These are phyloP conservation scores for Xiphorhynchus erythropygius DNA, from an alignment of 2,797 vertebrate genomes.

Conservation along the genomic window DNA sequence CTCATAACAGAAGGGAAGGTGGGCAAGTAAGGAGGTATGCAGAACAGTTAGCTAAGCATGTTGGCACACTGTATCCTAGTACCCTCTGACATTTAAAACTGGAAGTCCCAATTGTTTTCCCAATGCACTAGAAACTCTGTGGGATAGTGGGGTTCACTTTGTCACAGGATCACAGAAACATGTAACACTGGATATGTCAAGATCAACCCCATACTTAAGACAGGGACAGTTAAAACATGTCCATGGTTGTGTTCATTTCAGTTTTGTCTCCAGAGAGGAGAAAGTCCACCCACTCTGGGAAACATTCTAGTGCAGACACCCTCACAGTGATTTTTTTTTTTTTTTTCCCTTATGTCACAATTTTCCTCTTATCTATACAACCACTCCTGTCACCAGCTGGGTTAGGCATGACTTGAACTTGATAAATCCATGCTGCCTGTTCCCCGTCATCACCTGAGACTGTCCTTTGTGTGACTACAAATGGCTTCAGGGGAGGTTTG, in stretches of 20 bases:
- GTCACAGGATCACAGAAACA: background rate
- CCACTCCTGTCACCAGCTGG: background rate
- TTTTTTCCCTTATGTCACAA: background rate
- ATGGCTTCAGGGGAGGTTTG: background rate
- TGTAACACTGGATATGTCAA: background rate
- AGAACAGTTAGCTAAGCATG: background rate
- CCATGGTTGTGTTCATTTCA: background rate
- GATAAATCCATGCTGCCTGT: background rate
- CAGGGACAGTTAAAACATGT: background rate
- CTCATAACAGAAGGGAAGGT: background rate
- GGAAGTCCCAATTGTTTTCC: background rate
- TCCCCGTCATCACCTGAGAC: background rate
- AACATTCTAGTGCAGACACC: background rate
- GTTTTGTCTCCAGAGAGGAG: background rate
- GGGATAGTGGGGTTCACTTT: rapidly evolving
- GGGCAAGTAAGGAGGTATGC: background rate
- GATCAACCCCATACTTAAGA: background rate
- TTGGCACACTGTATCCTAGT: background rate
- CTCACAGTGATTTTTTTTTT: background rate
- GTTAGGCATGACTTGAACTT: background rate
- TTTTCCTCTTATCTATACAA: background rate
- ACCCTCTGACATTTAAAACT: background rate
- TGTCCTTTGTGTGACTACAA: background rate
- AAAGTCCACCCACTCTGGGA: background rate
- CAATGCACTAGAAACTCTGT: background rate